Conservation (phyloP, 2,888 invertebrate species). For the Ptilodon capucinus region DNA sequence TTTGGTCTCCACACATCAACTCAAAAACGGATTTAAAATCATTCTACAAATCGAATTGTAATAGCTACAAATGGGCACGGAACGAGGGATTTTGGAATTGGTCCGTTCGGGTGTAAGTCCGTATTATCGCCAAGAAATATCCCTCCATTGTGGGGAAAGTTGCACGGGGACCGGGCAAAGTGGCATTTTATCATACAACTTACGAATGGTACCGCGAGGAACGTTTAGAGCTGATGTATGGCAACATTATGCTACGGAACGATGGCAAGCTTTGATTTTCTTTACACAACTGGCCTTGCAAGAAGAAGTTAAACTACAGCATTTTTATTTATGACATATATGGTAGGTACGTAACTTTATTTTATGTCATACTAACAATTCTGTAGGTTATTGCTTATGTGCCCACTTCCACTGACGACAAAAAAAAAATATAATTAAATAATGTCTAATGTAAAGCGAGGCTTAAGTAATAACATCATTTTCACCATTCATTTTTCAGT, state of each 20-base stretch:
- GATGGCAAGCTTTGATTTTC: constrained; percentile 28
- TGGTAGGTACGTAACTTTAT: too few relatives aligned
- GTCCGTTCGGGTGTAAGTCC: constrained; percentile 29
- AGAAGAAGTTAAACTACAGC: too few relatives aligned
- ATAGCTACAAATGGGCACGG: too few relatives aligned
- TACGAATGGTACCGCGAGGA: constrained; percentile 51
- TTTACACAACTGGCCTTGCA: constrained; percentile 24
- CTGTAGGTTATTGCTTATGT: too few relatives aligned
- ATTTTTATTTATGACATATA: too few relatives aligned
- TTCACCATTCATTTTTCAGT: too few relatives aligned
- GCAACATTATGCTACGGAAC: constrained; percentile 40
- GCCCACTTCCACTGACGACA: too few relatives aligned
- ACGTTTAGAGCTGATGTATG: constrained; percentile 48
- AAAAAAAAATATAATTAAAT: too few relatives aligned
- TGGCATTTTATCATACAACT: constrained; percentile 43
- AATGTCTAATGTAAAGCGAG: too few relatives aligned
- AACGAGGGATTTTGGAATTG: constrained; percentile 18
- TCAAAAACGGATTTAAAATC: constrained; percentile 1
- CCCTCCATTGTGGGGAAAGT: constrained; percentile 32
- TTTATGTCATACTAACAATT: too few relatives aligned
- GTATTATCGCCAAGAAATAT: constrained; percentile 26
- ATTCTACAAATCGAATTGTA: constrained; percentile 13
- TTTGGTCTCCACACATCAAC: too few relatives aligned
- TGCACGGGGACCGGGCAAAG: constrained; percentile 27
- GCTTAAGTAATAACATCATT: too few relatives aligned